Conservation (phyloP, 2,888 invertebrate species). For the Dicycla oo region DNA sequence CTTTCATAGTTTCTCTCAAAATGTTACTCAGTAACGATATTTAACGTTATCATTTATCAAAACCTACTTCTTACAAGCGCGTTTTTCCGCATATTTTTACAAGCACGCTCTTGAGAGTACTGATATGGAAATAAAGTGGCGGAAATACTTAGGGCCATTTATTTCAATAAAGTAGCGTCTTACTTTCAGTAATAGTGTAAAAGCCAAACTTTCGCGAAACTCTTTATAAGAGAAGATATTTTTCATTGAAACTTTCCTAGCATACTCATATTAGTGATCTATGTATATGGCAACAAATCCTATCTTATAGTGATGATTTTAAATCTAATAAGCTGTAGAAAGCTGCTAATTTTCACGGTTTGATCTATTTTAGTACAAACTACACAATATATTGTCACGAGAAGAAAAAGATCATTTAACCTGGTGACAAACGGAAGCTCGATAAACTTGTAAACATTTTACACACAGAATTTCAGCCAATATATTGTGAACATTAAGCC, state of each 20-base stretch:
- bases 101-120: conserved; percentile 13
- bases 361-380: not conserved
- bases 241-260: not conserved
- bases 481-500: conserved; percentile 9
- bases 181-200: conserved; percentile 16
- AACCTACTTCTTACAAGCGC: not conserved
- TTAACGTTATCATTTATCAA: conserved; percentile 49
- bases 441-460: conserved; percentile 1
- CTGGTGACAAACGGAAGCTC: not conserved
- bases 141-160: conserved; percentile 44
- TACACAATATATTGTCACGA: too few relatives aligned
- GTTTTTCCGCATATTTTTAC: conserved; percentile 43
- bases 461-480: not conserved
- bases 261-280: not conserved
- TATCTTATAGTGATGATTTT: too few relatives aligned
- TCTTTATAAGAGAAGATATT: not conserved
- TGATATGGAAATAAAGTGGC: conserved; percentile 42
- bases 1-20: conserved; percentile 19
- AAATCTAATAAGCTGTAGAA: too few relatives aligned
- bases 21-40: conserved; percentile 40
- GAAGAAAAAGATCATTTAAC: not conserved
- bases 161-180: conserved; percentile 40
- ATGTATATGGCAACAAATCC: not conserved
- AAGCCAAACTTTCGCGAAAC: not conserved
- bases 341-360: too few relatives aligned